Evolutionary conservation across 2,797 vertebrate genomes (phyloP).

Genomic region (Enteromius thamalakanensis): DNA sequence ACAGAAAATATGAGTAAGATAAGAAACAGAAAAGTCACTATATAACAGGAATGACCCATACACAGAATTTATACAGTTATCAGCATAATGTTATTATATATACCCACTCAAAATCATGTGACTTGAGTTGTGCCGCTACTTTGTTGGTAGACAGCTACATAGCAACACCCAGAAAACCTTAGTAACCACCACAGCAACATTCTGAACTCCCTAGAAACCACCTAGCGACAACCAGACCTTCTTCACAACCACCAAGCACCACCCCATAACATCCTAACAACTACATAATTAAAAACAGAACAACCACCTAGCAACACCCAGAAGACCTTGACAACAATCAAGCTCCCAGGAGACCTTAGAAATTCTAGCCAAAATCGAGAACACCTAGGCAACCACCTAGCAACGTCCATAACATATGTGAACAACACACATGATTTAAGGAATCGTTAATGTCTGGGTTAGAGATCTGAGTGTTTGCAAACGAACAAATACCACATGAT

Average conservation of each 20-base stretch:
- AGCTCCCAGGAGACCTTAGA: neutral
- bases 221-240: neutral
- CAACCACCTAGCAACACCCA: no score
- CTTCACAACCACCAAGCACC: no score
- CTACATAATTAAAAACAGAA: neutral
- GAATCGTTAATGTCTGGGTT: neutral
- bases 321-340: neutral
- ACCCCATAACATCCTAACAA: neutral
- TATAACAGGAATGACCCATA: no score
- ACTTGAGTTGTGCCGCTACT: neutral
- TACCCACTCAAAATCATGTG: neutral
- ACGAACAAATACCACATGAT: neutral
- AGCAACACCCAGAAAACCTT: neutral
- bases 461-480: neutral
- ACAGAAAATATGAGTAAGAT: no score
- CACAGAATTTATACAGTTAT: neutral
- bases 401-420: neutral
- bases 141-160: neutral
- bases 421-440: neutral
- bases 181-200: neutral
- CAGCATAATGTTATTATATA: neutral
- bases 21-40: no score
- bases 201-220: neutral
- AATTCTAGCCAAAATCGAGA: neutral
- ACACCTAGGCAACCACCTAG: neutral